Evolutionary conservation across 1,140 invertebrate genomes (phyloP).

Genomic region (Armadillidium nasatum): DNA sequence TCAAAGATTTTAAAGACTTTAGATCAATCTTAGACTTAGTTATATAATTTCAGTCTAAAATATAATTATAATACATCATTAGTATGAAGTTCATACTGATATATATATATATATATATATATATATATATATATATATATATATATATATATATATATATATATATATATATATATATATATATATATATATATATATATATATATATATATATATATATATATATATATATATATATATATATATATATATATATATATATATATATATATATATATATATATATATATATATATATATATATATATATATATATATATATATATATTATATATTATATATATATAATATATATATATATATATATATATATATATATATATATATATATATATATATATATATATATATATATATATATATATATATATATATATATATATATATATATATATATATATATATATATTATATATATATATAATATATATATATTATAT

Average conservation of each 20-base stretch:
- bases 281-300: not conserved
- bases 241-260: not conserved
- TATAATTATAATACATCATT: too few relatives aligned
- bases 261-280: not conserved
- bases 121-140: not conserved
- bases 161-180: not conserved
- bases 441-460: not conserved
- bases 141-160: not conserved
- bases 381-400: not conserved
- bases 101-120: slow-evolving; percentile 15
- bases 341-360: not conserved
- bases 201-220: not conserved
- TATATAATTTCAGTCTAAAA: too few relatives aligned
- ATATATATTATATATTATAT: not conserved
- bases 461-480: slow-evolving; percentile 3
- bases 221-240: not conserved
- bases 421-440: not conserved
- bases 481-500: slow-evolving; percentile 11
- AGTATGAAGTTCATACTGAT: too few relatives aligned
- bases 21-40: too few relatives aligned
- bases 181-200: not conserved
- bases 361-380: not conserved
- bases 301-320: not conserved
- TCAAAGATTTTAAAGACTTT: too few relatives aligned
- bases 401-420: not conserved